Base-by-base conservation (phyloP, 2,797 vertebrate species). In the Sylvia borin region DNA sequence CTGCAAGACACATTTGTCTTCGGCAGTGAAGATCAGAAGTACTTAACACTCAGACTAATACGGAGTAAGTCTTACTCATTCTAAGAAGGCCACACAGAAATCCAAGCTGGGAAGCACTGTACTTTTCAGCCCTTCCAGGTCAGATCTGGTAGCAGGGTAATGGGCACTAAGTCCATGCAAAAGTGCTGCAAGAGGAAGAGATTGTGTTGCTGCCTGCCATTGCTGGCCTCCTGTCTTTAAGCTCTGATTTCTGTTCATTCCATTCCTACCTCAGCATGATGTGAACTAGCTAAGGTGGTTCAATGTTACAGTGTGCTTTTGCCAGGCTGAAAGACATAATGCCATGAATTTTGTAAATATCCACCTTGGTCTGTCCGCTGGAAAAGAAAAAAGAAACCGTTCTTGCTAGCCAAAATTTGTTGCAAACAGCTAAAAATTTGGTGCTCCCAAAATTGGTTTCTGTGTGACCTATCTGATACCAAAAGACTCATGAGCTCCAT, bases 111-210 rank as follows among this genome's bases (percentile, higher is more conserved):
- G 31, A 60, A 72, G 13, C 15, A 29, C 6, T 47, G 8, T 19
- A 20, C 11, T 38, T 84, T 65, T 68, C 50, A 45, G 5, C 18
- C n/a, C 61, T 58, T 68, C 9, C 36, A 64, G 22, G 14, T 79
- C 61, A 61, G n/a, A 16, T 54, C 36, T 9, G 2, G 13, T 27
- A 36, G 19, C 0, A 0, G 4, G 27, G 15, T 45, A 60, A 48
- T 11, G 1, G 0, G 31, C 54, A 58, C 15, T 0, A 1, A 75
- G 13, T 11, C 14, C 11, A 8, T 7, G 15, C 3, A 31, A 32
- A 90, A 85, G 15, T 12, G 9, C 45, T 60, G 16, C 55, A 73
- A 51, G 45, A 57, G 8, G 2, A 36, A 36, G 36, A n/a, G 17
- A 2, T 11, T 22, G 19, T 15, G 20, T 3, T 55, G 24, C 4